Percentiles rank a stretch among this genome's conserved stretches.
These are phyloP conservation scores for Empis livida DNA, from an alignment of 2,888 invertebrate species.

Conservation along the genomic window DNA sequence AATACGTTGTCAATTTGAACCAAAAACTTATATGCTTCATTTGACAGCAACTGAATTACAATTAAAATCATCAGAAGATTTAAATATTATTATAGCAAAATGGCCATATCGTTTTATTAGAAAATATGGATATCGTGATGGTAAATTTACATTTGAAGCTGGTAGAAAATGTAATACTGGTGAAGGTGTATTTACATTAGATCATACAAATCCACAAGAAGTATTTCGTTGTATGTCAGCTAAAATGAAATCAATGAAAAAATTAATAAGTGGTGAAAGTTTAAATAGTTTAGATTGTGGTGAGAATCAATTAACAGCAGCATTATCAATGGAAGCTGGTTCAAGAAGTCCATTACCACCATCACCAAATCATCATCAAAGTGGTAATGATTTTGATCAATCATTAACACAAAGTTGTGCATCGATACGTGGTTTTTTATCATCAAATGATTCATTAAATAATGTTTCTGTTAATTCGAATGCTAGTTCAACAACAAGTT, in stretches of 20 bases:
- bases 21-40: conserved; percentile 56
- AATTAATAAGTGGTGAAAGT: conserved; percentile 58
- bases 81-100: conserved; percentile 48
- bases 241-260: conserved; percentile 81
- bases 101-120: conserved; percentile 80
- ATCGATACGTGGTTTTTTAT: conserved; percentile 28
- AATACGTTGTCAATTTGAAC: conserved; percentile 57
- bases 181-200: conserved; percentile 68
- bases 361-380: conserved; percentile 37
- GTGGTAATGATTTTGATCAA: conserved; percentile 26
- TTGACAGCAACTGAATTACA: conserved; percentile 65
- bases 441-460: conserved; percentile 31
- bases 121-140: conserved; percentile 72
- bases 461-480: conserved; percentile 22
- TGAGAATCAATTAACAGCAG: conserved; percentile 62
- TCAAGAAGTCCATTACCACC: conserved; percentile 69
- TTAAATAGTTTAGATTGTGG: conserved; percentile 52
- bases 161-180: conserved; percentile 77
- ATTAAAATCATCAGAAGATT: conserved; percentile 48
- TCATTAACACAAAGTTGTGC: conserved; percentile 30
- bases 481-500: conserved; percentile 6
- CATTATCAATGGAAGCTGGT: conserved; percentile 65
- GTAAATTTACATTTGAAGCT: conserved; percentile 78
- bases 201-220: conserved; percentile 70
- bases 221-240: conserved; percentile 68